Conservation (phyloP, 2,113 vertebrate genomes). For the Sphyrna mokarran region DNA sequence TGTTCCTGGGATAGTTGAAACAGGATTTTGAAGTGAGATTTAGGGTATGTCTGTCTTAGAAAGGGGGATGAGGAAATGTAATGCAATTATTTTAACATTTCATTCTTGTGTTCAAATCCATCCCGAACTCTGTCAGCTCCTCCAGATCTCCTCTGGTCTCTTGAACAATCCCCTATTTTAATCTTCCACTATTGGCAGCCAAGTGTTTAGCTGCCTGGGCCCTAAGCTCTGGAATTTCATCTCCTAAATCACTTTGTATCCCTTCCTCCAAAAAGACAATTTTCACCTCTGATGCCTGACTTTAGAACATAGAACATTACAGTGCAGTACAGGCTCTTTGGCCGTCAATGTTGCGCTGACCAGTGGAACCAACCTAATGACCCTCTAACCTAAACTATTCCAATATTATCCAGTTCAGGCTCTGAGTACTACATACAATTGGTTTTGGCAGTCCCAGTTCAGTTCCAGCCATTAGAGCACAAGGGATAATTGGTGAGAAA, state of each 20-base stretch:
- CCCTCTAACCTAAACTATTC: no score
- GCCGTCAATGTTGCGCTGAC: no score
- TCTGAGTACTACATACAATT: not conserved
- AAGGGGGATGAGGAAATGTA: not conserved
- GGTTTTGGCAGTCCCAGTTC: not conserved
- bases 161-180: no score
- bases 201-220: no score
- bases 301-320: no score
- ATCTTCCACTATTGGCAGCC: no score
- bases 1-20: not conserved
- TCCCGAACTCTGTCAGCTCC: not conserved
- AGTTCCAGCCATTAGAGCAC: not conserved
- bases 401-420: not conserved
- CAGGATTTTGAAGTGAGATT: not conserved
- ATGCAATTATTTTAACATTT: not conserved
- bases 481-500: not conserved
- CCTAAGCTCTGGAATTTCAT: no score
- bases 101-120: not conserved
- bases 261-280: no score
- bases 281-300: not conserved
- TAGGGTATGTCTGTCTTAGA: not conserved
- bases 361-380: no score
- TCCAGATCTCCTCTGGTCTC: not conserved
- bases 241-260: not conserved
- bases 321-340: no score